A percentile compares a stretch with the other conserved stretches of the same genome.
phyloP scores from a whole-genome alignment of 2,888 invertebrate species.

The Sinelater perroti region DNA sequence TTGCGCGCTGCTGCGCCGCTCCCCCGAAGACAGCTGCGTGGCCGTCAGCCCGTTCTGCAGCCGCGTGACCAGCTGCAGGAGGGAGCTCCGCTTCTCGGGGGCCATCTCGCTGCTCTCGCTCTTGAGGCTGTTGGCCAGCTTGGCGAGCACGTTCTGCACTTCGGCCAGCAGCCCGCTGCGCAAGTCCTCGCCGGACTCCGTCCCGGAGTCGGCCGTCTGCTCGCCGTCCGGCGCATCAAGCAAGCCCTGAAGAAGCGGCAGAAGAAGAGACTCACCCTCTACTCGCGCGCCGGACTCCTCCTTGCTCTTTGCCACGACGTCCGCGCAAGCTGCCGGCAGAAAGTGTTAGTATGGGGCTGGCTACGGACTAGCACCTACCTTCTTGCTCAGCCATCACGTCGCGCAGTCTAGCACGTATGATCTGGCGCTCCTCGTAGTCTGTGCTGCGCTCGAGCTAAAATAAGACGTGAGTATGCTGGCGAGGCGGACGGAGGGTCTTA shows the following conservation, averaged over 20 bases:
- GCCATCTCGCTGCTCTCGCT: constrained; percentile 58
- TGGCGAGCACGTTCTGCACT: constrained; percentile 59
- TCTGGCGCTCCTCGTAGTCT: constrained; percentile 87
- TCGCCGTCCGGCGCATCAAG: constrained; percentile 63
- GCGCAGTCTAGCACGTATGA: constrained; percentile 81
- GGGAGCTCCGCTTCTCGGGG: constrained; percentile 79
- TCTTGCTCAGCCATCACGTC: constrained; percentile 87
- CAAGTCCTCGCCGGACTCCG: constrained; percentile 76
- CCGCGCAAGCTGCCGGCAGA: constrained; percentile 61
- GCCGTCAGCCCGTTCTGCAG: constrained; percentile 65
- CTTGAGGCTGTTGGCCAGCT: constrained; percentile 58
- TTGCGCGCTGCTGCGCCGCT: constrained; percentile 62
- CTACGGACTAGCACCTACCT: constrained; percentile 65
- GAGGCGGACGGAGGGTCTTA: constrained; percentile 58
- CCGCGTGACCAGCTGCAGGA: constrained; percentile 78
- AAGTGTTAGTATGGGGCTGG: constrained; percentile 8
- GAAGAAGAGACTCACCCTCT: constrained; percentile 80
- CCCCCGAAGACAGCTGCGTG: constrained; percentile 56
- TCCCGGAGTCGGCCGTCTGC: constrained; percentile 69
- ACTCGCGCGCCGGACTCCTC: constrained; percentile 56
- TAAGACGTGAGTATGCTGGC: background rate
- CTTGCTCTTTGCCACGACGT: constrained; percentile 63
- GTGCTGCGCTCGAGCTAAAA: constrained; percentile 83
- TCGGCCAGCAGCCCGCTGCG: constrained; percentile 66
- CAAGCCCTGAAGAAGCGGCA: constrained; percentile 74